Percentiles rank a stretch among this genome's conserved stretches.
Evolutionary conservation across 2,888 invertebrate species (phyloP).

Genomic region (Calameuta idolon): DNA sequence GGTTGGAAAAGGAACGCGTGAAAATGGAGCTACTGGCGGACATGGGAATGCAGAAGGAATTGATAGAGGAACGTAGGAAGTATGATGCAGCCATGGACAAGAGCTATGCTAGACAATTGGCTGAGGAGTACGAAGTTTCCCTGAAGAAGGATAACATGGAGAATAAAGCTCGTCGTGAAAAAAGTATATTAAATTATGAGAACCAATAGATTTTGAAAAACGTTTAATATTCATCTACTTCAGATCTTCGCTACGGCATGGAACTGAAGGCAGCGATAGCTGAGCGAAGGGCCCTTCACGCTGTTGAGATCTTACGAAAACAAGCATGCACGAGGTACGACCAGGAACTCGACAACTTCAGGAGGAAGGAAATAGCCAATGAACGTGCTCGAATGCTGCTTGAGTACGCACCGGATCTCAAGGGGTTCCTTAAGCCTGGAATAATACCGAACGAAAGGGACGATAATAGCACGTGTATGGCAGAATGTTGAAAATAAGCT

Average conservation of each 20-base stretch:
- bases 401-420: slow-evolving; percentile 23
- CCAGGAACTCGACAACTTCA: slow-evolving; percentile 12
- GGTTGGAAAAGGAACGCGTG: slow-evolving; percentile 25
- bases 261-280: slow-evolving; percentile 22
- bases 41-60: slow-evolving; percentile 29
- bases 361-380: slow-evolving; percentile 21
- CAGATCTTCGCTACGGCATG: slow-evolving; percentile 27
- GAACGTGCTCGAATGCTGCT: slow-evolving; percentile 31
- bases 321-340: slow-evolving; percentile 16
- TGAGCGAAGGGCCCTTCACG: slow-evolving; percentile 16
- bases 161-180: slow-evolving; percentile 21
- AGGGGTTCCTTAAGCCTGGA: slow-evolving; percentile 22
- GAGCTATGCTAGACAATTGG: slow-evolving; percentile 35
- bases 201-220: background rate
- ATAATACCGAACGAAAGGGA: background rate
- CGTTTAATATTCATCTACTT: background rate
- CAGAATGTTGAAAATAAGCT: no score
- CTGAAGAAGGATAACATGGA: slow-evolving; percentile 23
- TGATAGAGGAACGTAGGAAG: slow-evolving; percentile 31
- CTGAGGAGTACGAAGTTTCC: slow-evolving; percentile 28
- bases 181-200: slow-evolving; percentile 19
- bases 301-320: slow-evolving; percentile 19
- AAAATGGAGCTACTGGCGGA: slow-evolving; percentile 31
- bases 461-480: no score
- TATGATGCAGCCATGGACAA: slow-evolving; percentile 31